Evolutionary conservation across 2,113 vertebrate genomes (phyloP).

Genomic region (Crotophaga sulcirostris): DNA sequence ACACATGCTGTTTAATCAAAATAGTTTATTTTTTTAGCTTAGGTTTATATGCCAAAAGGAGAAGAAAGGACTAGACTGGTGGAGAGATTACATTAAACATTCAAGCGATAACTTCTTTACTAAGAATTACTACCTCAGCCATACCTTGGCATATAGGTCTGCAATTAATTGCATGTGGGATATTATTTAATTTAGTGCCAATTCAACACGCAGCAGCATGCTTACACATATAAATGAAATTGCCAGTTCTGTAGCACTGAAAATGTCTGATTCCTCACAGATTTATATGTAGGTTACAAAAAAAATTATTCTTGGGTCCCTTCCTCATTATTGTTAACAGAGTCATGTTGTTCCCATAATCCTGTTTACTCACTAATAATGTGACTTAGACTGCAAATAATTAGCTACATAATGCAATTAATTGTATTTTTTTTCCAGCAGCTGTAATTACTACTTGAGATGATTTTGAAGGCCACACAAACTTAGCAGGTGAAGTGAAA

Average conservation of each 20-base stretch:
- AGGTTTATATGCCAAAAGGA: background rate
- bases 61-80: background rate
- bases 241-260: background rate
- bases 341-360: background rate
- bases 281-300: background rate
- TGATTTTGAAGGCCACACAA: background rate
- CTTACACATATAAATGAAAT: background rate
- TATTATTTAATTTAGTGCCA: background rate
- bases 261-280: background rate
- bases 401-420: background rate
- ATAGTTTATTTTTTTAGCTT: background rate
- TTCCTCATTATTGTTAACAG: background rate
- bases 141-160: background rate
- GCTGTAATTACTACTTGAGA: background rate
- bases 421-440: background rate
- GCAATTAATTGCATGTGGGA: background rate
- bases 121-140: background rate
- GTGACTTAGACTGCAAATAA: background rate
- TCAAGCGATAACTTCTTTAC: background rate
- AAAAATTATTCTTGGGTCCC: background rate
- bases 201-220: background rate
- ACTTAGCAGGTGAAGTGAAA: background rate
- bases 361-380: background rate
- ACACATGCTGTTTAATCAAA: background rate
- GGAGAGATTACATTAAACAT: background rate